These are phyloP conservation scores for Drosophila yakuba DNA, from an alignment of 1,140 invertebrate genomes.

Conservation along the genomic window DNA sequence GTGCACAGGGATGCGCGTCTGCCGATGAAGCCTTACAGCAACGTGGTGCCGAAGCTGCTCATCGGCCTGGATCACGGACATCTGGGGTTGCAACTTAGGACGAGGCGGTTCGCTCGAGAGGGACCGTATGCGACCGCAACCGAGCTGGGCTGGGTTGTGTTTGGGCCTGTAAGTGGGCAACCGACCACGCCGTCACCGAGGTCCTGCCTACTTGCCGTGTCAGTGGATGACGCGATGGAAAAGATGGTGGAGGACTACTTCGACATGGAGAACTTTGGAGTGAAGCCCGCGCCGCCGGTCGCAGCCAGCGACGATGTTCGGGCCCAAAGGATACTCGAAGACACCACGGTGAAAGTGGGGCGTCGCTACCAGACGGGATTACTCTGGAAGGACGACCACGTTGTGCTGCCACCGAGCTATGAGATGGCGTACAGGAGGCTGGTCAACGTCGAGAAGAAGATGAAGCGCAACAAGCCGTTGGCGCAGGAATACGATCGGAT, in stretches of 20 bases:
- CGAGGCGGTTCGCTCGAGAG: not conserved
- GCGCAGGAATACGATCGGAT: not conserved
- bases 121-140: not conserved
- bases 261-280: too few relatives aligned
- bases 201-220: slow-evolving; percentile 14
- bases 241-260: not conserved
- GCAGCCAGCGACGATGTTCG: not conserved
- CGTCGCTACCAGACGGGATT: not conserved
- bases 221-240: not conserved
- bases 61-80: not conserved
- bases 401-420: slow-evolving; percentile 1
- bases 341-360: too few relatives aligned
- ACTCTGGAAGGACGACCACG: slow-evolving; percentile 3
- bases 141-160: not conserved
- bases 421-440: not conserved
- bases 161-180: too few relatives aligned
- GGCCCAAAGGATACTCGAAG: not conserved
- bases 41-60: not conserved
- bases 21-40: not conserved
- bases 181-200: slow-evolving; percentile 1
- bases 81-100: not conserved
- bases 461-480: not conserved
- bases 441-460: not conserved
- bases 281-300: not conserved
- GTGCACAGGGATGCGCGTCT: not conserved